These are phyloP conservation scores for Rhinopomastus cyanomelas DNA, from an alignment of 2,113 vertebrate species.

Conservation along the genomic window DNA sequence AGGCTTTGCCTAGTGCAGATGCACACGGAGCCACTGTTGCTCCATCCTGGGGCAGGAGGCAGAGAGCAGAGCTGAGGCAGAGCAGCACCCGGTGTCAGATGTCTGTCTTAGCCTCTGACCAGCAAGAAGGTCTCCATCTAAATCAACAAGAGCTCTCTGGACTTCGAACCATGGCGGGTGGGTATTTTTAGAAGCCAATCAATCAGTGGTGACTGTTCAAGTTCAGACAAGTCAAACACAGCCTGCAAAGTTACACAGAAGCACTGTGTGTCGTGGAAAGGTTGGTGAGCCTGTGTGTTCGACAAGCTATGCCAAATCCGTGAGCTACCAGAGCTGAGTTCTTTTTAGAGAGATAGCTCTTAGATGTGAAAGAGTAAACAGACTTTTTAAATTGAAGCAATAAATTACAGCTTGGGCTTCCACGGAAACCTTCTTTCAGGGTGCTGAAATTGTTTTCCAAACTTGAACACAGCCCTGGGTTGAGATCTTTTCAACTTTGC, in stretches of 20 bases:
- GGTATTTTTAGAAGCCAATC: slow-evolving; percentile 73
- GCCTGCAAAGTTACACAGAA: slow-evolving; percentile 60
- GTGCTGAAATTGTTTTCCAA: neutral
- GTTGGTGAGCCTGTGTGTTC: slow-evolving; percentile 15
- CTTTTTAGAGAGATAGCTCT: neutral
- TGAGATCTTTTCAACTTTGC: neutral
- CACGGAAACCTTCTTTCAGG: slow-evolving; percentile 1
- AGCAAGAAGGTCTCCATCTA: slow-evolving; percentile 40
- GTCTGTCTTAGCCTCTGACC: slow-evolving; percentile 24
- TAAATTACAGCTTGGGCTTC: neutral
- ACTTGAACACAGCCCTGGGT: neutral
- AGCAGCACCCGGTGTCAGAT: slow-evolving; percentile 8
- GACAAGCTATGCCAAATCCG: slow-evolving; percentile 11
- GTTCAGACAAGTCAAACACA: slow-evolving; percentile 70
- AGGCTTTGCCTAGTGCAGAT: rapidly evolving
- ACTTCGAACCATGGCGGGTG: slow-evolving; percentile 11
- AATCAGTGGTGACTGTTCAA: slow-evolving; percentile 67
- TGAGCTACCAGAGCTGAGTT: neutral
- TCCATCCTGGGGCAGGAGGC: neutral
- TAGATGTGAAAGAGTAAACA: neutral
- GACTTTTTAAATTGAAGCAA: neutral
- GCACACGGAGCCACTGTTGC: neutral
- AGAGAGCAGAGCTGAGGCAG: neutral
- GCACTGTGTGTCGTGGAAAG: slow-evolving; percentile 13
- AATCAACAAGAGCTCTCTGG: slow-evolving; percentile 54